Base-by-base conservation (phyloP, 2,113 vertebrate genomes). In the Perognathus longimembris region DNA sequence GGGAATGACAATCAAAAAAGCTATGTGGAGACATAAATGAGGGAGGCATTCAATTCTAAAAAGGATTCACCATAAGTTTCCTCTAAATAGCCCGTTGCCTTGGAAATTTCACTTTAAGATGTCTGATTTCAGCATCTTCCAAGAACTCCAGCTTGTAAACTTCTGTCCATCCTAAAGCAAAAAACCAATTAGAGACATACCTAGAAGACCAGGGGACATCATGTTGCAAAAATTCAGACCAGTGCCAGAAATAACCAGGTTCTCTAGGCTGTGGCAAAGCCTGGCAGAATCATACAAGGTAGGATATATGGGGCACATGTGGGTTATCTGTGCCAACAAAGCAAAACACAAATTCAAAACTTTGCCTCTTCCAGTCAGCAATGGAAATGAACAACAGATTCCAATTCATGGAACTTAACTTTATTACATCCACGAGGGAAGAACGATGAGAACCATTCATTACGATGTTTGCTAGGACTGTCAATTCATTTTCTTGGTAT, bases 401-500 rank as follows among this genome's bases (percentile, higher is more conserved):
- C 45, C 71, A 80, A 30, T 89, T 90, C 90, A 63, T 67, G 50
- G 42, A 76, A 81, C 17, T 73, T 89, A 77, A 89, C 42, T 83
- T 92, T 82, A 88, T 89, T 61, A 88, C 10, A 90, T 59, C 32
- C 61, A 93, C 0, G 6, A 64, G 42, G 83, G 63, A 70, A 32
- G 42, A 80, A 84, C 75, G 38, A 69, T 83, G 74, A 79, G 93
- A 95, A 94, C 78, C 75, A 73, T 88, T 94, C 93, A 95, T 96
- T 94, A 90, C 17, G n/a, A 61, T 82, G 63, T 92, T 75, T 95
- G 57, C 76, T 89, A 80, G 92, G 83, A 74, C 71, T 90, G 5
- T 75, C 96, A 94, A 93, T 90, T 94, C 75, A 91, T 88, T 89
- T 90, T 92, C 85, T 77, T 45, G 14, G 64, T 67, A 95, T 93